Percentiles rank a stretch among this genome's conserved stretches.
These are phyloP conservation scores for Scopus umbretta DNA, from an alignment of 2,113 vertebrate species.

Conservation along the genomic window DNA sequence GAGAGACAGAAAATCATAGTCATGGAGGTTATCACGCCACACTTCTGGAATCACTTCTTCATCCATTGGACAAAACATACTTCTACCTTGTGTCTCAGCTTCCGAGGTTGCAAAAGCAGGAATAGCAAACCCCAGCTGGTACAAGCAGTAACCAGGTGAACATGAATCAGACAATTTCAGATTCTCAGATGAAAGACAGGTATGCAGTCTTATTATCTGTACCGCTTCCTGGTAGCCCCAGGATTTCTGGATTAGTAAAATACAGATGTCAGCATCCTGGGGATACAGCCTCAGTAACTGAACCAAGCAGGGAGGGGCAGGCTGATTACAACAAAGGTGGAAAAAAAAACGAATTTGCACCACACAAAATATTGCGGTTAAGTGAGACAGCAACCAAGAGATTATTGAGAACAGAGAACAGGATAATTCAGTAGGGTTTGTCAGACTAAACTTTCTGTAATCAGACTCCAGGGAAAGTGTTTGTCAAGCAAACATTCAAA, in stretches of 20 bases:
- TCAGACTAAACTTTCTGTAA: constrained; percentile 39
- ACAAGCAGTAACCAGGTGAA: not conserved
- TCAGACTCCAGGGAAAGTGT: constrained; percentile 36
- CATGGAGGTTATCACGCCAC: not conserved
- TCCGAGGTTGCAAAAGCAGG: not conserved
- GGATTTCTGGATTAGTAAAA: constrained; percentile 38
- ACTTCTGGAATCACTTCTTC: not conserved
- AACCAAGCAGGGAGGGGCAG: not conserved
- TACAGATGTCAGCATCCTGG: constrained; percentile 3
- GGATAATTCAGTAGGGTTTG: constrained; percentile 15
- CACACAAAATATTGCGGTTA: constrained; percentile 38
- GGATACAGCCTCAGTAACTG: not conserved
- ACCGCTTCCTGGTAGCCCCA: constrained; percentile 14
- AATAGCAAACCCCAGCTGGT: not conserved
- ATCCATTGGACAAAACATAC: not conserved
- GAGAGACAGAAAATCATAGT: not conserved
- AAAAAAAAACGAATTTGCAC: not conserved
- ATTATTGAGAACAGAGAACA: constrained; percentile 15
- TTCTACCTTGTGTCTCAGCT: not conserved
- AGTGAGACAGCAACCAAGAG: not conserved
- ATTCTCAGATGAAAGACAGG: constrained; percentile 13
- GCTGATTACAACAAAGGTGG: not conserved
- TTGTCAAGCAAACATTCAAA: constrained; percentile 50
- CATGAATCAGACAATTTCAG: not conserved
- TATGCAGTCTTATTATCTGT: not conserved